Evolutionary conservation across 2,888 invertebrate species (phyloP).

Genomic region (Drosophila lutescens): DNA sequence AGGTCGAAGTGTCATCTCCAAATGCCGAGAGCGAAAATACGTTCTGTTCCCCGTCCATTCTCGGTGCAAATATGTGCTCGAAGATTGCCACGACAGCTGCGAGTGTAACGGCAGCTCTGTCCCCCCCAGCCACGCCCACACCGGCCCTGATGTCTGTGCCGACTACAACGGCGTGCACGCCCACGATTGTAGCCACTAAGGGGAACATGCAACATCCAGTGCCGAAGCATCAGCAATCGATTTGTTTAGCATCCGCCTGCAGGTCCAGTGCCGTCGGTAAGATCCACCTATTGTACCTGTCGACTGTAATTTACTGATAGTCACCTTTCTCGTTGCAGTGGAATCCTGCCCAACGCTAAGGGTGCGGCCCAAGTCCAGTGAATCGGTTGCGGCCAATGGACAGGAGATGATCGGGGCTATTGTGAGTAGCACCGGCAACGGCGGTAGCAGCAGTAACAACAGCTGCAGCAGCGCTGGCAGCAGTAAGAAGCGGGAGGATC

Average conservation of each 20-base stretch:
- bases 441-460: conserved; percentile 56
- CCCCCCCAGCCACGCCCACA: conserved; percentile 71
- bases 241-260: conserved; percentile 29
- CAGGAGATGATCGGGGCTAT: conserved; percentile 52
- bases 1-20: conserved; percentile 85
- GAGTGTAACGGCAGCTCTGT: conserved; percentile 80
- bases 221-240: conserved; percentile 36
- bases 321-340: conserved; percentile 42
- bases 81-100: conserved; percentile 83
- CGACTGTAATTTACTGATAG: neutral
- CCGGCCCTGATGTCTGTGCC: conserved; percentile 62
- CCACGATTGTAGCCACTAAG: conserved; percentile 27
- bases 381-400: conserved; percentile 47
- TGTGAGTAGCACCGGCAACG: conserved; percentile 27
- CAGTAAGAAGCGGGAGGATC: conserved; percentile 85
- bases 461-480: conserved; percentile 63
- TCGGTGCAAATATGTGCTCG: conserved; percentile 84
- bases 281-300: neutral
- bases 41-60: conserved; percentile 84
- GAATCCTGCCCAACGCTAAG: conserved; percentile 74
- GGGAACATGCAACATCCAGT: conserved; percentile 20
- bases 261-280: conserved; percentile 59
- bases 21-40: conserved; percentile 84
- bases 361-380: conserved; percentile 75
- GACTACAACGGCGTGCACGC: conserved; percentile 29